Percentiles rank a stretch among this genome's conserved stretches.
Evolutionary conservation across 2,113 vertebrate genomes (phyloP).

Genomic region (Myrmecobius fasciatus): DNA sequence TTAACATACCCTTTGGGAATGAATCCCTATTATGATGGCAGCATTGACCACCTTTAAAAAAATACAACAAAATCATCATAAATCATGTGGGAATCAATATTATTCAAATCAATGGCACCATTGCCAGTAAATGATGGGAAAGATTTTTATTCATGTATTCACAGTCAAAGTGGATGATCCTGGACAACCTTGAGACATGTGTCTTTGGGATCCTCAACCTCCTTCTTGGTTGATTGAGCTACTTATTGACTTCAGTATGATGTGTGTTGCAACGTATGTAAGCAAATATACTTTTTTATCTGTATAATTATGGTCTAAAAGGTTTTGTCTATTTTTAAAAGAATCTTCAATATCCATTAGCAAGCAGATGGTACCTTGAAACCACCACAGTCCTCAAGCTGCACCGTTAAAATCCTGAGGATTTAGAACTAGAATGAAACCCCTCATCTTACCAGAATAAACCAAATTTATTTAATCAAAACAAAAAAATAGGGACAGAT

Average conservation of each 20-base stretch:
- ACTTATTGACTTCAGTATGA: not conserved
- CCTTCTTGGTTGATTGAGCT: not conserved
- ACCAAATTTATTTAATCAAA: not conserved
- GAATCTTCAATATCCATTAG: slow-evolving; percentile 36
- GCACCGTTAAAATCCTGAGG: not conserved
- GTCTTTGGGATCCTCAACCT: not conserved
- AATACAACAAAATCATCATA: not conserved
- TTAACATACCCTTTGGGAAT: not conserved
- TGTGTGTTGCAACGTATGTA: not conserved
- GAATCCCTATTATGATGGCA: not conserved
- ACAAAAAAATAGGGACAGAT: not conserved
- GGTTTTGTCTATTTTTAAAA: slow-evolving; percentile 38
- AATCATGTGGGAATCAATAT: not conserved
- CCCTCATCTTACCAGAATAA: not conserved
- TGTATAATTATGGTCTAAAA: not conserved
- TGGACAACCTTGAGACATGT: not conserved
- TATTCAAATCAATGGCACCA: not conserved
- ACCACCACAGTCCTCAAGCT: not conserved
- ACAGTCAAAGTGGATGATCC: not conserved
- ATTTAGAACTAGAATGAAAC: not conserved
- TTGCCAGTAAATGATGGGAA: not conserved
- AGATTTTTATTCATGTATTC: not conserved
- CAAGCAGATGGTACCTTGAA: slow-evolving; percentile 6
- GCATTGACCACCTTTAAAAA: not conserved
- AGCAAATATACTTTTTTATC: not conserved